phyloP scores from a whole-genome alignment of 2,888 invertebrate genomes.

The Lampropteryx suffumata region DNA sequence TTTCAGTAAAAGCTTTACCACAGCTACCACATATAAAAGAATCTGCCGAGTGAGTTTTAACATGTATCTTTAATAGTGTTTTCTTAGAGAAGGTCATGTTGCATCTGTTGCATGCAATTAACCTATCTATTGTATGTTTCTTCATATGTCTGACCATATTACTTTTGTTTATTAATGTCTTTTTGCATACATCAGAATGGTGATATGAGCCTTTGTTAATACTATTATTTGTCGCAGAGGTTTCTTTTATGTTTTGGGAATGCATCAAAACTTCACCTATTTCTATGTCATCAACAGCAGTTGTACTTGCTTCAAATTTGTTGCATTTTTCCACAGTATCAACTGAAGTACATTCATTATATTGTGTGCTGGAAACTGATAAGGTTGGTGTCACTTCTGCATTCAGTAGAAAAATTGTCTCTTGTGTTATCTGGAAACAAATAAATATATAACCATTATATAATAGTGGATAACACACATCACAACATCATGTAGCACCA shows the following conservation, averaged over 20 bases:
- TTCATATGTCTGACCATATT: slow-evolving; percentile 1
- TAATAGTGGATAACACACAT: too few species aligned
- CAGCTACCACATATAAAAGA: slow-evolving; percentile 8
- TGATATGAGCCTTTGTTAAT: not conserved
- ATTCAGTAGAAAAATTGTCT: not conserved
- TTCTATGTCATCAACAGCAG: not conserved
- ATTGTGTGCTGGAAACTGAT: slow-evolving; percentile 2
- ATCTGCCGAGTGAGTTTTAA: not conserved
- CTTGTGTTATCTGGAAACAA: not conserved
- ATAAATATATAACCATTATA: too few species aligned
- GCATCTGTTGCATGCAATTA: slow-evolving; percentile 1
- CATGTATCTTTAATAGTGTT: not conserved
- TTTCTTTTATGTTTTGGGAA: slow-evolving; percentile 6
- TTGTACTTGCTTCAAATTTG: not conserved
- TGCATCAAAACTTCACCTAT: slow-evolving; percentile 1
- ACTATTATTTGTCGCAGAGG: not conserved
- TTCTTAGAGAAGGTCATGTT: not conserved
- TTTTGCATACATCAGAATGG: slow-evolving; percentile 6
- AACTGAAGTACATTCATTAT: not conserved
- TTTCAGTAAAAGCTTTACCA: slow-evolving; percentile 4
- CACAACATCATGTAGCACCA: too few species aligned
- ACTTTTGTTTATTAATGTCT: not conserved
- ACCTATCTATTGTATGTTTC: not conserved
- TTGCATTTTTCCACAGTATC: not conserved
- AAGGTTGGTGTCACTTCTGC: not conserved